Percentiles rank a stretch among this genome's conserved stretches.
These are phyloP conservation scores for Ochotona princeps DNA, from an alignment of 2,113 vertebrate species.

Conservation along the genomic window DNA sequence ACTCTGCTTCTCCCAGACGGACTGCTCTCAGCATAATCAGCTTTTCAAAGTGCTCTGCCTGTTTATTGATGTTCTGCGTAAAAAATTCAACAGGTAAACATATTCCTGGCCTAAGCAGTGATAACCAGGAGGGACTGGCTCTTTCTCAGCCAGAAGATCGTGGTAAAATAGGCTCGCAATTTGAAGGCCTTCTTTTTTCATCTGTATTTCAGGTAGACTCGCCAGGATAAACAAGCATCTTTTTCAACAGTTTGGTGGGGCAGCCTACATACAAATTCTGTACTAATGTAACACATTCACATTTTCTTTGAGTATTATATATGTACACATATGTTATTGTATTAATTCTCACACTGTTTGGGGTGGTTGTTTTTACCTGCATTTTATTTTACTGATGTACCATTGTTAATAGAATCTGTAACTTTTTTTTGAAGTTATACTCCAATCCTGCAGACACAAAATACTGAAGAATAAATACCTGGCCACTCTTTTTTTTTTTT, in stretches of 20 bases:
- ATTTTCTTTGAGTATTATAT: background rate
- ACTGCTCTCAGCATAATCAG: background rate
- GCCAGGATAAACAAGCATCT: background rate
- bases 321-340: background rate
- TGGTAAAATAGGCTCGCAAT: slow-evolving; percentile 33
- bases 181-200: background rate
- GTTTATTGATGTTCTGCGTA: slow-evolving; percentile 48
- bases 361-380: background rate
- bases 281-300: background rate
- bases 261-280: background rate
- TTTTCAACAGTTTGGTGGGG: background rate
- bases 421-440: background rate
- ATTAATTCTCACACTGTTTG: background rate
- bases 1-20: background rate
- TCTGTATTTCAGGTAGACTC: slow-evolving; percentile 26
- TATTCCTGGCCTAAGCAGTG: background rate
- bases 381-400: background rate
- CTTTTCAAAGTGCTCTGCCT: slow-evolving; percentile 41
- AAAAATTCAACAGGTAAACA: slow-evolving; percentile 54
- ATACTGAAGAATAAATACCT: background rate
- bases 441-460: background rate
- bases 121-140: slow-evolving; percentile 32
- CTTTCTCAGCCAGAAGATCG: background rate
- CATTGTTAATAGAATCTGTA: background rate
- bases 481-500: background rate